These are phyloP conservation scores for Xylocampa areola DNA, from an alignment of 2,888 invertebrate species.

Conservation along the genomic window DNA sequence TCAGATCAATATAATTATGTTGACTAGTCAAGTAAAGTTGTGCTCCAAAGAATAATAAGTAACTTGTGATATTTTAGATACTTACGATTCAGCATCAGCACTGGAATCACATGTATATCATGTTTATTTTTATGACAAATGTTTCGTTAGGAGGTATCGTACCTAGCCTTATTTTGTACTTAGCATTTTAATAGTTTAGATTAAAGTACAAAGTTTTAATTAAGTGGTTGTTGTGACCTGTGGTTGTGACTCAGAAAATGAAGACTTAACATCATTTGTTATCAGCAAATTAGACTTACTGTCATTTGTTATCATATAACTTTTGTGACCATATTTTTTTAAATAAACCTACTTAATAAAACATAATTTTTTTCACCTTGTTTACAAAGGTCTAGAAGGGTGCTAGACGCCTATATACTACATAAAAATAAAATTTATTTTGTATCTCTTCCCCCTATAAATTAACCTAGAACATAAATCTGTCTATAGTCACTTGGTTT, in stretches of 20 bases:
- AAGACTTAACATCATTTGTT: slow-evolving; percentile 17
- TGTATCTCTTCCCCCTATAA: too few relatives aligned
- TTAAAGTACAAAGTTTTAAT: slow-evolving; percentile 42
- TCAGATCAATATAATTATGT: slow-evolving; percentile 47
- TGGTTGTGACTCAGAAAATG: slow-evolving; percentile 21
- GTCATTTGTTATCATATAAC: slow-evolving; percentile 24
- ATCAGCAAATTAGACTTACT: slow-evolving; percentile 1
- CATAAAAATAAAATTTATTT: too few relatives aligned
- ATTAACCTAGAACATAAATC: too few relatives aligned
- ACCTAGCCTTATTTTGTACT: slow-evolving; percentile 33
- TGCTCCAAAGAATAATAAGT: slow-evolving; percentile 46
- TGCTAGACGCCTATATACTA: too few relatives aligned
- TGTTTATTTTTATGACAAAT: slow-evolving; percentile 27
- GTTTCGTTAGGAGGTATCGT: slow-evolving; percentile 21
- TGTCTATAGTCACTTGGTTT: too few relatives aligned
- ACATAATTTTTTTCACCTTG: neutral
- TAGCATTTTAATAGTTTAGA: slow-evolving; percentile 27
- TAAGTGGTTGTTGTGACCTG: slow-evolving; percentile 39
- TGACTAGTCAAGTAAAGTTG: slow-evolving; percentile 56
- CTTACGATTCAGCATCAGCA: slow-evolving; percentile 21
- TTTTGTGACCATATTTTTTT: slow-evolving; percentile 35
- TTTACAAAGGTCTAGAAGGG: neutral
- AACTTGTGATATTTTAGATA: slow-evolving; percentile 40
- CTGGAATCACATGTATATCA: slow-evolving; percentile 19
- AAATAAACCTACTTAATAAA: slow-evolving; percentile 30